phyloP scores from a whole-genome alignment of 1,140 invertebrate genomes.

The Pinna nobilis region DNA sequence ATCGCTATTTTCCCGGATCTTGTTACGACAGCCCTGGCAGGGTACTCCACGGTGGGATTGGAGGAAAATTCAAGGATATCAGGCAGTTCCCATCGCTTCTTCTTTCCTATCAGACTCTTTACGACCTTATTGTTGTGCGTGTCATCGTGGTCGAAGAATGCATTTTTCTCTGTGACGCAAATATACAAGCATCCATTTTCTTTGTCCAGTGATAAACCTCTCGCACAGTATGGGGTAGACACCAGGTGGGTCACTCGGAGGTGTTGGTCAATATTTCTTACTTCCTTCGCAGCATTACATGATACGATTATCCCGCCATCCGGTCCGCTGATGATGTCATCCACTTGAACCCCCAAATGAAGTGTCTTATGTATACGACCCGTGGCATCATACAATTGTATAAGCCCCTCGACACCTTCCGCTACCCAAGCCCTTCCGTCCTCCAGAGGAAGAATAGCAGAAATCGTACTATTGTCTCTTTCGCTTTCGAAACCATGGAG shows the following conservation, averaged over 20 bases:
- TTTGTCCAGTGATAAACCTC: slow-evolving; percentile 30
- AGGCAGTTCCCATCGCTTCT: slow-evolving; percentile 28
- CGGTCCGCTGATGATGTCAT: slow-evolving; percentile 17
- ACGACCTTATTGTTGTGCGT: slow-evolving; percentile 40
- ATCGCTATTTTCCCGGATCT: slow-evolving; percentile 30
- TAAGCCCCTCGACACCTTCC: slow-evolving; percentile 18
- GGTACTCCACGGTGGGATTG: slow-evolving; percentile 38
- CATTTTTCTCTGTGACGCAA: slow-evolving; percentile 44
- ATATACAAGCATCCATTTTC: slow-evolving; percentile 5
- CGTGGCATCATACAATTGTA: slow-evolving; percentile 28
- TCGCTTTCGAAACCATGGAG: slow-evolving; percentile 12
- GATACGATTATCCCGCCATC: slow-evolving; percentile 19
- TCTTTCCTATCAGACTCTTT: slow-evolving; percentile 9
- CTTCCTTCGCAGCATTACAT: slow-evolving; percentile 31
- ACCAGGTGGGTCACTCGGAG: slow-evolving; percentile 11
- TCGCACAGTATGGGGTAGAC: slow-evolving; percentile 16
- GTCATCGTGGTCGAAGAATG: slow-evolving; percentile 40
- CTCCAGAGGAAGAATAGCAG: slow-evolving; percentile 14
- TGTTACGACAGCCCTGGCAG: slow-evolving; percentile 26
- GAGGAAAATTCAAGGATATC: slow-evolving; percentile 29
- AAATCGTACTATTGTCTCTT: slow-evolving; percentile 7
- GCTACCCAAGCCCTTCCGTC: slow-evolving; percentile 38
- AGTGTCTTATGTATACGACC: slow-evolving; percentile 28
- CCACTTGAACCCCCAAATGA: slow-evolving; percentile 17
- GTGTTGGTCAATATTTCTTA: slow-evolving; percentile 20